Percentiles rank a stretch among this genome's conserved stretches.
Evolutionary conservation across 2,888 invertebrate species (phyloP).

Genomic region (Apamea epomidion): DNA sequence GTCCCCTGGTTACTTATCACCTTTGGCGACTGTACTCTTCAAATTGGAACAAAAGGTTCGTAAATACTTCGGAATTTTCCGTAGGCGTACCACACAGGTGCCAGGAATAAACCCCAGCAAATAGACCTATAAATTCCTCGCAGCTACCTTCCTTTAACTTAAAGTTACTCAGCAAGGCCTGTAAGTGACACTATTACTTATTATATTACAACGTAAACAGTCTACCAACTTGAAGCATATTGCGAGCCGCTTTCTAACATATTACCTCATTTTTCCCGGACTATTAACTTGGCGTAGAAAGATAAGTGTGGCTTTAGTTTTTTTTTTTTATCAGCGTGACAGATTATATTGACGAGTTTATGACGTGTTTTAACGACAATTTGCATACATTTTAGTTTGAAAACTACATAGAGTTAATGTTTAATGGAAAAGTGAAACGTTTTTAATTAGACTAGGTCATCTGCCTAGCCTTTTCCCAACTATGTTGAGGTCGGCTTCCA

Average conservation of each 20-base stretch:
- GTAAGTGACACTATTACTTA: conserved; percentile 50
- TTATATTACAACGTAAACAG: conserved; percentile 50
- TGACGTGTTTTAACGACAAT: neutral
- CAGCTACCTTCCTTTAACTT: conserved; percentile 29
- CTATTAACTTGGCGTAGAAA: conserved; percentile 13
- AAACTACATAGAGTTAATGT: neutral
- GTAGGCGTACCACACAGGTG: conserved; percentile 26
- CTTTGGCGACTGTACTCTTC: no score
- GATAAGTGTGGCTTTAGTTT: neutral
- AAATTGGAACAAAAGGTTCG: conserved; percentile 26
- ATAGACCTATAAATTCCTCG: conserved; percentile 32
- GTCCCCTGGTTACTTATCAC: no score
- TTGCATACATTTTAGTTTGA: neutral
- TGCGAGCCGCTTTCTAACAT: conserved; percentile 37
- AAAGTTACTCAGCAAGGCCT: conserved; percentile 32
- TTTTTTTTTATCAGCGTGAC: conserved; percentile 1
- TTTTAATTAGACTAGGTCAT: neutral
- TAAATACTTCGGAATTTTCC: conserved; percentile 6
- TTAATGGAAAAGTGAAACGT: neutral
- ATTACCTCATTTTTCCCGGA: conserved; percentile 38
- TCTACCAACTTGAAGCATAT: conserved; percentile 41
- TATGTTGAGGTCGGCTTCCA: no score
- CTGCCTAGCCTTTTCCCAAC: neutral
- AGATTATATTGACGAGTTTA: conserved; percentile 14
- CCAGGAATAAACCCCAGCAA: conserved; percentile 31